phyloP scores from a whole-genome alignment of 2,113 vertebrate genomes.

The Orthonyx spaldingii region DNA sequence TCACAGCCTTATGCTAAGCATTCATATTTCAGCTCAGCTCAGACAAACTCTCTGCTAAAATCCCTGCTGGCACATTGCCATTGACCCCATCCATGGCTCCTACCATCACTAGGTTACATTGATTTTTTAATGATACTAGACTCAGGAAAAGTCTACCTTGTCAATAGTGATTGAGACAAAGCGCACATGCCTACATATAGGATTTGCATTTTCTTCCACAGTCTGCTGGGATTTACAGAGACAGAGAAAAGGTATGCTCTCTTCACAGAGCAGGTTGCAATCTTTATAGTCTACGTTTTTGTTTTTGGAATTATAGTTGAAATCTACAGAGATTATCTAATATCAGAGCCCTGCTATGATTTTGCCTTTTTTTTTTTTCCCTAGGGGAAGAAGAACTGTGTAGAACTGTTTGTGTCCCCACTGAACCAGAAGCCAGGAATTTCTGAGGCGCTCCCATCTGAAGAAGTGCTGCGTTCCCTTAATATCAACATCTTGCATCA shows the following conservation, averaged over 20 bases:
- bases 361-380: neutral
- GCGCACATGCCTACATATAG: accelerated
- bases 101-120: neutral
- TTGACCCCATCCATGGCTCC: neutral
- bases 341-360: neutral
- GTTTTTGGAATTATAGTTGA: neutral
- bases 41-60: neutral
- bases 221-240: neutral
- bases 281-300: neutral
- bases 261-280: neutral
- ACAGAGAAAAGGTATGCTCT: neutral
- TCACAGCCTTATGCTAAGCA: neutral
- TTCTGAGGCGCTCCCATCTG: constrained; percentile 78
- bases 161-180: neutral
- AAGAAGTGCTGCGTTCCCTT: constrained; percentile 90
- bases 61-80: neutral
- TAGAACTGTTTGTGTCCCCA: constrained; percentile 90
- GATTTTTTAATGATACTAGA: neutral
- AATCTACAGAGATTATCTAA: neutral
- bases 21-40: neutral
- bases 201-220: neutral
- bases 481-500: constrained; percentile 85
- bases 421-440: constrained; percentile 76
- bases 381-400: constrained; percentile 86
- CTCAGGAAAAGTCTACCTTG: neutral